These are phyloP conservation scores for Troilus luridus DNA, from an alignment of 2,888 invertebrate species.

Conservation along the genomic window DNA sequence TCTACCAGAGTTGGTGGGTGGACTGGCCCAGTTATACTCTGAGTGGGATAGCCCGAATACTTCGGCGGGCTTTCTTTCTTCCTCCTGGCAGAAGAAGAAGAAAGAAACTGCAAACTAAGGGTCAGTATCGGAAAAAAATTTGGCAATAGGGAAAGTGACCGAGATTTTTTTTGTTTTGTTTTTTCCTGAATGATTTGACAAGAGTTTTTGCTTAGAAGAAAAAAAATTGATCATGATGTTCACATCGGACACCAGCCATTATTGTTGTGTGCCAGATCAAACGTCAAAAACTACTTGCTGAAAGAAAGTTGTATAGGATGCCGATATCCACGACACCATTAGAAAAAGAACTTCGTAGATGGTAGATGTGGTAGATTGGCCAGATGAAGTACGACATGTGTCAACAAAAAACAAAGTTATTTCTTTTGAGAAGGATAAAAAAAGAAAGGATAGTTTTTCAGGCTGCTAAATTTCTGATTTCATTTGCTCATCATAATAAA, in stretches of 20 bases:
- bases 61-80: not conserved
- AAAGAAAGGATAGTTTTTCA: no score
- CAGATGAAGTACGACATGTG: no score
- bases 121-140: not conserved
- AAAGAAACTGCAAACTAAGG: not conserved
- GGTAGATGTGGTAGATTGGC: no score
- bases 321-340: no score
- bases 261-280: not conserved
- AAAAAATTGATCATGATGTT: not conserved
- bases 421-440: no score
- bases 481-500: no score
- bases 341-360: no score
- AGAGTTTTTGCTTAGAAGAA: not conserved
- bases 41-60: not conserved
- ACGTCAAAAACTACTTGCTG: no score
- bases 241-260: not conserved
- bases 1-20: not conserved
- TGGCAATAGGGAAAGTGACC: conserved; percentile 1
- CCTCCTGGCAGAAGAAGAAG: not conserved
- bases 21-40: not conserved
- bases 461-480: no score
- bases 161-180: not conserved
- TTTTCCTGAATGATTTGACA: conserved; percentile 9
- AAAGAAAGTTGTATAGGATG: no score
- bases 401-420: no score